phyloP scores from a whole-genome alignment of 2,113 vertebrate genomes.

The Nycticorax nycticorax region DNA sequence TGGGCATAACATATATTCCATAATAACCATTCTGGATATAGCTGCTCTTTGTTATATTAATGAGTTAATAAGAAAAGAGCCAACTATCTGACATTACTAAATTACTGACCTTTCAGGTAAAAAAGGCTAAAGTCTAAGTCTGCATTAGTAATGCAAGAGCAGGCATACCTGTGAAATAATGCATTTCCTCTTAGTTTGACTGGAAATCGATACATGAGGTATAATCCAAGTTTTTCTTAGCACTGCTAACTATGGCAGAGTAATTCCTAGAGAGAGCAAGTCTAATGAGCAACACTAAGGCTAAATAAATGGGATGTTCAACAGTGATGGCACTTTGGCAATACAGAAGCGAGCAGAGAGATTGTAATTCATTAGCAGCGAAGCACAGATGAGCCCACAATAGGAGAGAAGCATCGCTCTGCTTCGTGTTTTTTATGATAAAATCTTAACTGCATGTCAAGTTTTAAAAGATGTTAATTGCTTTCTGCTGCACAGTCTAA shows the following conservation, averaged over 20 bases:
- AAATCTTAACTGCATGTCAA: not conserved
- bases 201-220: accelerated
- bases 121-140: not conserved
- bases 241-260: not conserved
- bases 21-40: not conserved
- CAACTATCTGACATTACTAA: not conserved
- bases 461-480: not conserved
- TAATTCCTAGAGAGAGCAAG: not conserved
- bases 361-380: not conserved
- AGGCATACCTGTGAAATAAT: not conserved
- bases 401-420: not conserved
- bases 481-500: not conserved
- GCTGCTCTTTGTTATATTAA: not conserved
- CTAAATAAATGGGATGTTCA: not conserved
- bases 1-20: not conserved
- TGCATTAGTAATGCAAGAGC: not conserved
- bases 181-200: not conserved
- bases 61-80: not conserved
- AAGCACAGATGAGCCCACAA: not conserved
- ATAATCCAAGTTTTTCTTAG: not conserved
- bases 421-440: not conserved
- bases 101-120: not conserved
- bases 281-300: not conserved
- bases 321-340: not conserved
- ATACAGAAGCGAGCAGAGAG: not conserved